phyloP scores from a whole-genome alignment of 2,888 invertebrate species.

The Prosopocoilus inquinatus region DNA sequence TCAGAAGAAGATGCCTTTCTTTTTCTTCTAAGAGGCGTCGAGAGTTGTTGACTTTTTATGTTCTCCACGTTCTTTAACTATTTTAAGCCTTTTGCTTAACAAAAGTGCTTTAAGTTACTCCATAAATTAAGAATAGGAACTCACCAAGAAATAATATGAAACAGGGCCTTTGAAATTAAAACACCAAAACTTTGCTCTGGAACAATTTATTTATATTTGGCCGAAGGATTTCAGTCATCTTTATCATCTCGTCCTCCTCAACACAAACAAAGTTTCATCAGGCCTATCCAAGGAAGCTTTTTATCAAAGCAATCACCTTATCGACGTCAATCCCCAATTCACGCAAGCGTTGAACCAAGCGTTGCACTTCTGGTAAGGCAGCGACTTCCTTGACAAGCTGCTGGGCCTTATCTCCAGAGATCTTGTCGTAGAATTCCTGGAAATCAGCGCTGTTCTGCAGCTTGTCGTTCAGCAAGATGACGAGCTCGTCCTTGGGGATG shows the following conservation, averaged over 20 bases:
- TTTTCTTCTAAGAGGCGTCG: too few species aligned
- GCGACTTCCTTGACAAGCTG: slow-evolving; percentile 31
- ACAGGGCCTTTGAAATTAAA: too few species aligned
- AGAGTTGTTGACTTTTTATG: too few species aligned
- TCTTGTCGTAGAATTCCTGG: slow-evolving; percentile 22
- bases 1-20: too few species aligned
- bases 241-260: background rate
- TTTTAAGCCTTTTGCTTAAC: too few species aligned
- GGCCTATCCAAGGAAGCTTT: slow-evolving; percentile 31
- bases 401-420: slow-evolving; percentile 22
- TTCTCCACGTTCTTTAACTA: too few species aligned
- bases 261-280: background rate
- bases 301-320: slow-evolving; percentile 24
- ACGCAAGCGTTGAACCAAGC: slow-evolving; percentile 24
- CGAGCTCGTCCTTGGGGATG: slow-evolving; percentile 12
- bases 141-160: too few species aligned
- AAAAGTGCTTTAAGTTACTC: too few species aligned
- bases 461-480: slow-evolving; percentile 17
- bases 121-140: too few species aligned
- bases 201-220: too few species aligned
- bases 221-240: too few species aligned
- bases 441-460: slow-evolving; percentile 22
- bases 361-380: slow-evolving; percentile 28
- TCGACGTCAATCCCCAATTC: slow-evolving; percentile 32
- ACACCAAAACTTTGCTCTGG: too few species aligned